Percentiles rank a stretch among this genome's conserved stretches.
Evolutionary conservation across 1,140 invertebrate species (phyloP).

Genomic region (Armadillidium nasatum): DNA sequence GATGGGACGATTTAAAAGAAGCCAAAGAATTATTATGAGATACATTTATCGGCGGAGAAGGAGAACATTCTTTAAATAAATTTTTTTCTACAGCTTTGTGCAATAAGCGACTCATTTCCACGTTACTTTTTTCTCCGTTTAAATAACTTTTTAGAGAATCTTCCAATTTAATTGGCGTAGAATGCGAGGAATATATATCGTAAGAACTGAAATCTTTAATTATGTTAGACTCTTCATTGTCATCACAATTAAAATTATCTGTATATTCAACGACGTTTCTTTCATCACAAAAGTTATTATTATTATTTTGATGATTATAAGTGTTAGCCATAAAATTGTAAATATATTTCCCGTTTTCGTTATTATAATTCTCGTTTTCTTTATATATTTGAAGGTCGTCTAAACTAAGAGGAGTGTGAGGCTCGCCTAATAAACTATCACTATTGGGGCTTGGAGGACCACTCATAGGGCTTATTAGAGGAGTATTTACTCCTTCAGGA

Average conservation of each 20-base stretch:
- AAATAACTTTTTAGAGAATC: slow-evolving; percentile 1
- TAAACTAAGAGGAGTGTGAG: slow-evolving; percentile 31
- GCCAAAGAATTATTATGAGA: not conserved
- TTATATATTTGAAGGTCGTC: slow-evolving; percentile 22
- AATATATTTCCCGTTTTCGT: not conserved
- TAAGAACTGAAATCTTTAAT: not conserved
- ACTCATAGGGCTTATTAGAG: slow-evolving; percentile 35
- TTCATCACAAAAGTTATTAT: not conserved
- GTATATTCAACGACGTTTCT: not conserved
- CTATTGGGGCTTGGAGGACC: slow-evolving; percentile 33
- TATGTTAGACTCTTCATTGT: not conserved
- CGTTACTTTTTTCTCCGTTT: not conserved
- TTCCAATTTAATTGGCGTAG: not conserved
- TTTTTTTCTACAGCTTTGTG: slow-evolving; percentile 31
- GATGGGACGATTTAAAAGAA: not conserved
- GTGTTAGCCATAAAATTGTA: not conserved
- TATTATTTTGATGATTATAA: not conserved
- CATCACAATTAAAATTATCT: not conserved
- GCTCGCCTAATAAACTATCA: slow-evolving; percentile 32
- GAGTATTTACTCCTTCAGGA: slow-evolving; percentile 36
- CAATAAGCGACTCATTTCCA: slow-evolving; percentile 30
- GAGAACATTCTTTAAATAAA: slow-evolving; percentile 27
- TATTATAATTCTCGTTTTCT: not conserved
- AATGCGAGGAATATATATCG: not conserved
- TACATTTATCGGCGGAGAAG: slow-evolving; percentile 14